A percentile compares a stretch with the other conserved stretches of the same genome.
Evolutionary conservation across 2,113 vertebrate species (phyloP).

Genomic region (Stigmatopora argus): DNA sequence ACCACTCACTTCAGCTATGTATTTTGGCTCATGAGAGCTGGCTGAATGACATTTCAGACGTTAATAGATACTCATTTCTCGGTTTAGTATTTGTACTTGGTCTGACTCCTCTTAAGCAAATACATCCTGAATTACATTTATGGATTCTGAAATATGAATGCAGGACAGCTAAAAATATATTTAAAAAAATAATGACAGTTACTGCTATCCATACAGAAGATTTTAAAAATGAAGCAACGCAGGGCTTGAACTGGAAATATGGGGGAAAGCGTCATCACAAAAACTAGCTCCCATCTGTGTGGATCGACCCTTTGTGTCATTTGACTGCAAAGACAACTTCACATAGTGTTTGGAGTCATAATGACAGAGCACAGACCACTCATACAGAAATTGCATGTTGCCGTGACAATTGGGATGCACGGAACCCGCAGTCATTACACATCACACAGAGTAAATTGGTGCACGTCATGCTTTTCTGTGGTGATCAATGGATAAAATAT

Average conservation of each 20-base stretch:
- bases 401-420: conserved; percentile 7
- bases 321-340: conserved; percentile 48
- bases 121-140: conserved; percentile 15
- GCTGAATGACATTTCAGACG: conserved; percentile 48
- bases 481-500: conserved; percentile 29
- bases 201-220: conserved; percentile 34
- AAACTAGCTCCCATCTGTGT: conserved; percentile 54
- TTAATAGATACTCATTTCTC: conserved; percentile 46
- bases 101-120: conserved; percentile 39
- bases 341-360: conserved; percentile 42
- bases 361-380: conserved; percentile 32
- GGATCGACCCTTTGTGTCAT: conserved; percentile 47
- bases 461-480: conserved; percentile 27
- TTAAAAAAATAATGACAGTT: conserved; percentile 49
- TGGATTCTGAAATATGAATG: conserved; percentile 43
- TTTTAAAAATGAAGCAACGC: conserved; percentile 53
- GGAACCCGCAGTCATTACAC: conserved; percentile 25
- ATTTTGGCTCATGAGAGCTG: conserved; percentile 46
- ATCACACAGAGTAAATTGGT: conserved; percentile 26
- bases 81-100: conserved; percentile 45
- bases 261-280: conserved; percentile 56
- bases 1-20: conserved; percentile 57
- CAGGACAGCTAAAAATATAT: conserved; percentile 52
- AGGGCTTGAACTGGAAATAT: conserved; percentile 56
- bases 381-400: conserved; percentile 29